phyloP scores from a whole-genome alignment of 2,797 vertebrate species.

The Microcaecilia unicolor region DNA sequence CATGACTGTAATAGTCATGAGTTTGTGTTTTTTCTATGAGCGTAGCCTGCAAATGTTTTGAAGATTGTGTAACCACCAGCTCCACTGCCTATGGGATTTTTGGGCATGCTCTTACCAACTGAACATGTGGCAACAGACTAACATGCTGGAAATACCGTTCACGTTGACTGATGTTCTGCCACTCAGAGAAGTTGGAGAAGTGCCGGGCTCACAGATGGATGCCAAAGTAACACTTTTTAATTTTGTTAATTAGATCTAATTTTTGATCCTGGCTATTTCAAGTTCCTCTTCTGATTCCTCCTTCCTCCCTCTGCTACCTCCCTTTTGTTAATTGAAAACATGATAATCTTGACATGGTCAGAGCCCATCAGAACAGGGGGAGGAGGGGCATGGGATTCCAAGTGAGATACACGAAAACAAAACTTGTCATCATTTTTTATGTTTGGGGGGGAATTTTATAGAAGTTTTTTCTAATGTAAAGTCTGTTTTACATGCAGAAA shows the following conservation, averaged over 20 bases:
- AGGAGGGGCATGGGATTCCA: no score
- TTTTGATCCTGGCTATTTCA: neutral
- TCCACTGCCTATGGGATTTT: neutral
- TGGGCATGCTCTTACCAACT: neutral
- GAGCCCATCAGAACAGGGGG: no score
- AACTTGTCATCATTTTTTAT: no score
- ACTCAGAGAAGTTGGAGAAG: constrained; percentile 5
- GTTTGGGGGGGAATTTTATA: no score
- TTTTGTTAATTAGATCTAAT: neutral
- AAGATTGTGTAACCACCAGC: neutral
- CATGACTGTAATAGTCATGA: no score
- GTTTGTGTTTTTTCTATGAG: no score
- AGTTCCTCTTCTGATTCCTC: neutral
- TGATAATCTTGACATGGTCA: no score
- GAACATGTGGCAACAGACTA: constrained; percentile 3
- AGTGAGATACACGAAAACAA: no score
- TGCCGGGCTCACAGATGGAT: neutral
- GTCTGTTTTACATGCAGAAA: no score
- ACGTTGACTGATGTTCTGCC: neutral
- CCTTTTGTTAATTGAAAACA: no score
- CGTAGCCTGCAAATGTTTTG: no score
- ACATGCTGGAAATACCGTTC: constrained; percentile 16
- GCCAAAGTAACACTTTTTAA: constrained; percentile 8
- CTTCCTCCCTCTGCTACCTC: neutral
- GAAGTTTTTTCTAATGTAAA: no score